phyloP scores from a whole-genome alignment of 2,888 invertebrate species.

The Ypsolopha sequella region DNA sequence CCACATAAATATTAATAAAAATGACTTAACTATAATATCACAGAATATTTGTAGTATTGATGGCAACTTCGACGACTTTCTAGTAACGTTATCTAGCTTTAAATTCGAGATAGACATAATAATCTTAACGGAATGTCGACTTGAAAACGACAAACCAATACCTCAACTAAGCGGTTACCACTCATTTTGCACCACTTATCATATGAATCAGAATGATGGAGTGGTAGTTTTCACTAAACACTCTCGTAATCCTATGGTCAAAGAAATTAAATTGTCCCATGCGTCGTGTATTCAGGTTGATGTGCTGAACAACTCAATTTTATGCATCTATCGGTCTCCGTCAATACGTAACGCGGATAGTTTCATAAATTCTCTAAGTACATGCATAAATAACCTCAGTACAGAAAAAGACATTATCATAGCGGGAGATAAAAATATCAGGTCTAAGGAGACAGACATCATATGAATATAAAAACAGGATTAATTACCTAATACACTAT shows the following conservation, averaged over 20 bases:
- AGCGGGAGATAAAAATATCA: too few species aligned
- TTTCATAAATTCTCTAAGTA: too few species aligned
- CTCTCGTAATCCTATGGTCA: slow-evolving; percentile 4
- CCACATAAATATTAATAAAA: slow-evolving; percentile 3
- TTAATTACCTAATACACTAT: too few species aligned
- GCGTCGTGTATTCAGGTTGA: slow-evolving; percentile 11
- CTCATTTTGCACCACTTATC: slow-evolving; percentile 3
- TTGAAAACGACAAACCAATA: slow-evolving; percentile 8
- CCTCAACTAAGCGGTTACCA: slow-evolving; percentile 6
- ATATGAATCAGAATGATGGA: slow-evolving; percentile 11
- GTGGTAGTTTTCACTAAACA: slow-evolving; percentile 10
- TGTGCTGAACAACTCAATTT: slow-evolving; percentile 3
- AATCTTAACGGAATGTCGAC: slow-evolving; percentile 12
- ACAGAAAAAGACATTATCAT: too few species aligned
- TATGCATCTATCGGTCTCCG: slow-evolving; percentile 13
- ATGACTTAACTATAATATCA: slow-evolving; percentile 6
- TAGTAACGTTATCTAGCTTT: slow-evolving; percentile 6
- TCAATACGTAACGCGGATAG: too few species aligned
- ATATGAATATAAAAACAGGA: too few species aligned
- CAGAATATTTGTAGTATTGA: slow-evolving; percentile 15
- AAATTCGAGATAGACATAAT: slow-evolving; percentile 11
- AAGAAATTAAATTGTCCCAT: slow-evolving; percentile 9
- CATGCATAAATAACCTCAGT: too few species aligned
- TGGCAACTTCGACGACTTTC: too few species aligned
- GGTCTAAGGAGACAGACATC: too few species aligned